These are phyloP conservation scores for Pseudomyrmex flavicornis DNA, from an alignment of 1,140 invertebrate species.

Conservation along the genomic window DNA sequence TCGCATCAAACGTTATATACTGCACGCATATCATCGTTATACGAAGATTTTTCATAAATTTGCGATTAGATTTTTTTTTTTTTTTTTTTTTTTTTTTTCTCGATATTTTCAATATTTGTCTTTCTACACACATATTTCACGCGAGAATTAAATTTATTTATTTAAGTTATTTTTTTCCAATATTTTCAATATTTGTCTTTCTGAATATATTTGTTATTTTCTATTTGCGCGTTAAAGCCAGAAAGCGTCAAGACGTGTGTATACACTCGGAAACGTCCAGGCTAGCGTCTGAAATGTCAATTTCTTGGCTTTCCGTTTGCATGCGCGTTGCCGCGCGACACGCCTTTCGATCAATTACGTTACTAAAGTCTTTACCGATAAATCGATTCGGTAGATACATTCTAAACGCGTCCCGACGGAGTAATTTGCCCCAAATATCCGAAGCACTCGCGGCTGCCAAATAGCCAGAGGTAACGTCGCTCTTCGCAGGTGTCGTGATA, in stretches of 20 bases:
- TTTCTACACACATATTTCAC: too few relatives aligned
- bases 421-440: slow-evolving; percentile 57
- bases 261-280: too few relatives aligned
- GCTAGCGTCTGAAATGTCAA: neutral
- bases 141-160: too few relatives aligned
- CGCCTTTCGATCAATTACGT: slow-evolving; percentile 57
- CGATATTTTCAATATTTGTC: too few relatives aligned
- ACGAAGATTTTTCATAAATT: neutral
- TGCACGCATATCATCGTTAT: too few relatives aligned
- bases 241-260: neutral
- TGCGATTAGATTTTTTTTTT: too few relatives aligned
- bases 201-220: neutral
- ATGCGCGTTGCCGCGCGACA: neutral
- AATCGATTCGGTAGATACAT: slow-evolving; percentile 50
- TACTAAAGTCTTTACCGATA: slow-evolving; percentile 43
- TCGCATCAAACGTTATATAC: neutral
- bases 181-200: neutral
- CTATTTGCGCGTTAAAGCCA: neutral
- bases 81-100: neutral
- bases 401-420: slow-evolving; percentile 48
- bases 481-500: slow-evolving; percentile 12
- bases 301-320: slow-evolving; percentile 25
- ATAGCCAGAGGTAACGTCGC: slow-evolving; percentile 18
- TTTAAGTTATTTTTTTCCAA: neutral
- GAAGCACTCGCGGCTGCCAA: slow-evolving; percentile 24